phyloP scores from a whole-genome alignment of 2,888 invertebrate genomes.

The Catocala sponsa region DNA sequence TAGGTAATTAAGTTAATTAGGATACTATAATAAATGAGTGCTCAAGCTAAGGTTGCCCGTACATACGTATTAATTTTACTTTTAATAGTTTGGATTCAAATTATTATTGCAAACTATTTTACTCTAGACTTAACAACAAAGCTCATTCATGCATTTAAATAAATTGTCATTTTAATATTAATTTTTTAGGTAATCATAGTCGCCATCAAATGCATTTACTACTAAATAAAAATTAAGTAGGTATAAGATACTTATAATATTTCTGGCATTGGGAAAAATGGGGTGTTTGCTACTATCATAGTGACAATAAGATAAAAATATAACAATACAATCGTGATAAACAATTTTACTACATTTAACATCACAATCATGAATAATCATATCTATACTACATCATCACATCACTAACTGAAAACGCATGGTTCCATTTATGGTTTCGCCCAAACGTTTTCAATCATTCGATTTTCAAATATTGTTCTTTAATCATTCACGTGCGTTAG shows the following conservation, averaged over 20 bases:
- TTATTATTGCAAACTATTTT: conserved; percentile 1
- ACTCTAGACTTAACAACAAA: background rate
- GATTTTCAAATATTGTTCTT: background rate
- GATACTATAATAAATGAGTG: conserved; percentile 8
- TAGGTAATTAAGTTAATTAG: background rate
- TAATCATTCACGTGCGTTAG: background rate
- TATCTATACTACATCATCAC: no score
- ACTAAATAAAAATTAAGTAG: conserved; percentile 16
- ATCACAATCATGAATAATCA: no score
- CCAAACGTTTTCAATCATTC: no score
- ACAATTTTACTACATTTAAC: no score
- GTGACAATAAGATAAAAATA: background rate
- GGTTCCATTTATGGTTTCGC: no score
- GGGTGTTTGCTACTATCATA: conserved; percentile 57
- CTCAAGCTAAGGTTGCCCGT: conserved; percentile 37
- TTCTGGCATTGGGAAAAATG: conserved; percentile 36
- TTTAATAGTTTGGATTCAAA: background rate
- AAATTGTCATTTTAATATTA: conserved; percentile 9
- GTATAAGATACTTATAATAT: conserved; percentile 21
- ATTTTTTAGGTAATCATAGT: conserved; percentile 17
- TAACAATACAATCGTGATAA: no score
- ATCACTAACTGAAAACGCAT: no score
- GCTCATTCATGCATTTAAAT: conserved; percentile 15
- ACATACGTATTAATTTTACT: conserved; percentile 32
- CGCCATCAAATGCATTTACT: conserved; percentile 44